phyloP scores from a whole-genome alignment of 2,888 invertebrate species.

The Pomacea canaliculata region DNA sequence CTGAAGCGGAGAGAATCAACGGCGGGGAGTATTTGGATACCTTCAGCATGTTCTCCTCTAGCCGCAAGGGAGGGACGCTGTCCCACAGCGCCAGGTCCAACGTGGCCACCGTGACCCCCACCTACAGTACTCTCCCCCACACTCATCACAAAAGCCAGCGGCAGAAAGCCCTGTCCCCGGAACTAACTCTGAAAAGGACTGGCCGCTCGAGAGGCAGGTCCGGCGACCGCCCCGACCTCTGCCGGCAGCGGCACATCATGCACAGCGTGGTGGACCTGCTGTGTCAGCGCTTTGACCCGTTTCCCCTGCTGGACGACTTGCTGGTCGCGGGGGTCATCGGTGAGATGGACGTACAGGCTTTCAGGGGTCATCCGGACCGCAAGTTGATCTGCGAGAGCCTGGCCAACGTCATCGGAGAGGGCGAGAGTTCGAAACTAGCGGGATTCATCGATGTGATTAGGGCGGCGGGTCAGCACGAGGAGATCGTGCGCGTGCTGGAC shows the following conservation, averaged over 20 bases:
- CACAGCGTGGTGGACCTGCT: conserved; percentile 56
- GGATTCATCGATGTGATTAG: conserved; percentile 59
- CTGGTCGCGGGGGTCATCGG: conserved; percentile 44
- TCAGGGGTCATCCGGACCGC: conserved; percentile 53
- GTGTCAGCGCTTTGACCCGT: conserved; percentile 57
- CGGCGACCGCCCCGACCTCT: conserved; percentile 45
- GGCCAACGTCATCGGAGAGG: conserved; percentile 47
- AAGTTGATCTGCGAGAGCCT: conserved; percentile 56
- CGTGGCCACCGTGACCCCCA: conserved; percentile 15
- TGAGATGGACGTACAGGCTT: conserved; percentile 48
- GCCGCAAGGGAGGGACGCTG: neutral
- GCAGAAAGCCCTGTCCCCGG: conserved; percentile 52
- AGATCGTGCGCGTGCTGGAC: conserved; percentile 46
- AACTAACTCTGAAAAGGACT: conserved; percentile 42
- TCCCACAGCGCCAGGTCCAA: conserved; percentile 4
- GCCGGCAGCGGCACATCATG: conserved; percentile 53
- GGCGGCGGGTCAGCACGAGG: conserved; percentile 43
- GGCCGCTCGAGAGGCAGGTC: conserved; percentile 43
- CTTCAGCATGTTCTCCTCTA: neutral
- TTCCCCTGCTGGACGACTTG: conserved; percentile 49
- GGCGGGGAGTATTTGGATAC: too few species aligned
- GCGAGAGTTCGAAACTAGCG: conserved; percentile 47
- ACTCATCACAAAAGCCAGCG: conserved; percentile 37
- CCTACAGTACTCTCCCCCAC: conserved; percentile 27
- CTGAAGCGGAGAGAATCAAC: neutral